Evolutionary conservation across 2,797 vertebrate genomes (phyloP), one percentile per base, ranked within the genome.

Genomic region (Micromesistius poutassou): DNA sequence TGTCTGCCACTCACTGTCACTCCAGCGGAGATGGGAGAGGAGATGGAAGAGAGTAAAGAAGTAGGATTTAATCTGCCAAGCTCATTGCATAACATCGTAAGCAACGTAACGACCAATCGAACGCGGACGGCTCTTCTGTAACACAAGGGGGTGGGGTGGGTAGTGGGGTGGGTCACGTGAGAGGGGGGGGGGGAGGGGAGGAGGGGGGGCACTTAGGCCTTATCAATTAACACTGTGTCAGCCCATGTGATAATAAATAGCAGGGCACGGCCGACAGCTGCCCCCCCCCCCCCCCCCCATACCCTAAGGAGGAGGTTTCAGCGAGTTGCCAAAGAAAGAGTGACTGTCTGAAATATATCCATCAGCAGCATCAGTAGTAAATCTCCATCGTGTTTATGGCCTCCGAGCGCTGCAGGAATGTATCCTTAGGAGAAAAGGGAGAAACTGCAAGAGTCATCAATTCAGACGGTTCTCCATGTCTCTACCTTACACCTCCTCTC

Each of bases 301-400:
- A 78, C 78, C 86, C 84, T 73, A 25, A 89, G 87, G 83, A 90
- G 76, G 79, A 89, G 76, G 79, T 80, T 80, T 83, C 76, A 85
- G 73, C 77, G 83, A 81, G 79, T 82, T 84, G 81, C 80, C 87
- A 79, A 73, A 72, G 74, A 77, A 81, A 88, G 82, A 88, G 77
- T 76, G 85, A 86, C 84, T 82, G 76, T 79, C 87, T 87, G 79
- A 90, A 84, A 91, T 88, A 85, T 84, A 89, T 92, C 90, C 78
- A 76, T 91, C 91, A 90, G 75, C 84, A 86, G 84, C 79, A 79
- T 88, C 87, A 77, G 84, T 38, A 78, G 79, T 88, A 91, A 91
- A 88, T 90, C 87, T 89, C 82, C 83, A 84, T 86, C 81, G 76
- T 84, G 83, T 91, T 91, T 88, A 90, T 86, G 77, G 81, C 77